These are phyloP conservation scores for Garrulus glandarius DNA, from an alignment of 2,797 vertebrate species.

Conservation along the genomic window DNA sequence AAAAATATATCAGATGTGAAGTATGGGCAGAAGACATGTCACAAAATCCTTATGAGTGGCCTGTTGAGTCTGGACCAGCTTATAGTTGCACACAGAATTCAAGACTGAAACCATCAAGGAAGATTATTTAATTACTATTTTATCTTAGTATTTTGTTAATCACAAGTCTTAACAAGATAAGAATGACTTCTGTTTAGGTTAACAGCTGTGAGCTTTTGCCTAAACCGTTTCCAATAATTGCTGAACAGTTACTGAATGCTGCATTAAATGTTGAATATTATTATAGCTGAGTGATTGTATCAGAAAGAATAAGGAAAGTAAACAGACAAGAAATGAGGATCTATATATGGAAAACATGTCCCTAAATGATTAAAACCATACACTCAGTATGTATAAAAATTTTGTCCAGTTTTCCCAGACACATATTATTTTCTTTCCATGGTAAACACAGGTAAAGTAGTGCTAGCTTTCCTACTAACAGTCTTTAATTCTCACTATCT, in stretches of 20 bases:
- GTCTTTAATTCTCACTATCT: not conserved
- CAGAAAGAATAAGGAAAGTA: not conserved
- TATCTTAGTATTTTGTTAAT: not conserved
- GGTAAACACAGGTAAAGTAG: not conserved
- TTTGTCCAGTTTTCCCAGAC: not conserved
- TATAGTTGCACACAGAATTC: not conserved
- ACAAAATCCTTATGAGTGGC: not conserved
- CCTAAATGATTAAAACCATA: not conserved
- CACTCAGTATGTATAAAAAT: not conserved
- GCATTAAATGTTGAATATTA: not conserved
- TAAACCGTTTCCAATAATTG: not conserved
- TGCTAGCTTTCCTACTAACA: not conserved
- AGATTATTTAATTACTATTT: not conserved
- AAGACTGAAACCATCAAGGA: not conserved
- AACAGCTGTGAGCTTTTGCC: not conserved
- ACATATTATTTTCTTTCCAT: not conserved
- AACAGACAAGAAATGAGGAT: not conserved
- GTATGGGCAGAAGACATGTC: not conserved
- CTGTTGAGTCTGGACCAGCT: not conserved
- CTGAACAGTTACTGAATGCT: not conserved
- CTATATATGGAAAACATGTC: not conserved
- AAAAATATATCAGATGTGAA: not conserved
- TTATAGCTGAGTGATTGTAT: not conserved
- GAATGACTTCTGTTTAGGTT: not conserved
- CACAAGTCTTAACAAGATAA: not conserved